Evolutionary conservation across 2,888 invertebrate genomes (phyloP).

Genomic region (Cyrtodaria siliqua): DNA sequence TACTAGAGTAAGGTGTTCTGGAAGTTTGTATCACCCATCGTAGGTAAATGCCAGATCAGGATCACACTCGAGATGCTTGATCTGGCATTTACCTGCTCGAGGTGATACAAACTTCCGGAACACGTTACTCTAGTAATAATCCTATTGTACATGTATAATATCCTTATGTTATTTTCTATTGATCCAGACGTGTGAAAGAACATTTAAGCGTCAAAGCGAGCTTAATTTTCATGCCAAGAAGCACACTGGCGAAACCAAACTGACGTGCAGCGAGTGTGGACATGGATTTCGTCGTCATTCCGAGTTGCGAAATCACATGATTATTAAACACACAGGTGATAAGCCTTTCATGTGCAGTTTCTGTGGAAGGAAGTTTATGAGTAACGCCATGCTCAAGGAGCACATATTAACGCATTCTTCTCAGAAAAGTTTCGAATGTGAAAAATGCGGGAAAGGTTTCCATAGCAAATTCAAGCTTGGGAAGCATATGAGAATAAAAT

Average conservation of each 20-base stretch:
- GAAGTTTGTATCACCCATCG: too few relatives aligned
- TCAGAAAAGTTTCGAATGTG: slow-evolving; percentile 34
- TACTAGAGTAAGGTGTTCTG: too few relatives aligned
- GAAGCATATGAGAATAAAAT: slow-evolving; percentile 35
- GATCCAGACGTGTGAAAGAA: slow-evolving; percentile 48
- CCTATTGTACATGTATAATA: too few relatives aligned
- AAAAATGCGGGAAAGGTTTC: slow-evolving; percentile 50
- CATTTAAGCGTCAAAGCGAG: slow-evolving; percentile 53
- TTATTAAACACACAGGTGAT: slow-evolving; percentile 42
- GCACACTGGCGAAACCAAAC: slow-evolving; percentile 51
- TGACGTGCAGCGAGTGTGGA: slow-evolving; percentile 52
- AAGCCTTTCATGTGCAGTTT: slow-evolving; percentile 27
- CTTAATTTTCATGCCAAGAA: slow-evolving; percentile 50
- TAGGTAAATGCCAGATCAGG: too few relatives aligned
- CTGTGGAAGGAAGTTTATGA: slow-evolving; percentile 45
- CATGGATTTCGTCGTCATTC: slow-evolving; percentile 45
- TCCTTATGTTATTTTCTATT: too few relatives aligned
- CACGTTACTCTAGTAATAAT: too few relatives aligned
- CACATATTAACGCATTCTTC: slow-evolving; percentile 28
- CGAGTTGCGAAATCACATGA: slow-evolving; percentile 41
- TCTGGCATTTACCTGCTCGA: too few relatives aligned
- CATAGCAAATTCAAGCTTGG: slow-evolving; percentile 29
- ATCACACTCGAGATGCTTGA: too few relatives aligned
- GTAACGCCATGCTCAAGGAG: slow-evolving; percentile 38
- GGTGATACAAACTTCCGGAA: too few relatives aligned